Evolutionary conservation across 2,113 vertebrate genomes (phyloP).

Genomic region (Semnornis frantzii): DNA sequence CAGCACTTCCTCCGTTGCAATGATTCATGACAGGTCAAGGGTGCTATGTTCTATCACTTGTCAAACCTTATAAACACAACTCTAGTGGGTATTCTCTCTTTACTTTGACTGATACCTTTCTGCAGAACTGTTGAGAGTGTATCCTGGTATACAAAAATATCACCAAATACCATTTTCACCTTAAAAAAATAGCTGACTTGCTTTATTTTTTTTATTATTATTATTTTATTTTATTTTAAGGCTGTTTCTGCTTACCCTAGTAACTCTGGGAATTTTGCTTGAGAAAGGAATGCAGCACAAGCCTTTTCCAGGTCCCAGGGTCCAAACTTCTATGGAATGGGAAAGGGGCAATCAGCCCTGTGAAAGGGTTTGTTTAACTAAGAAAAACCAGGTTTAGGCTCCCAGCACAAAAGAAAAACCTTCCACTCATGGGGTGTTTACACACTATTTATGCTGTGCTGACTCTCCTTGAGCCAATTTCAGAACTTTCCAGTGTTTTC

Average conservation of each 20-base stretch:
- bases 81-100: not conserved
- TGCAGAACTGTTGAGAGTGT: not conserved
- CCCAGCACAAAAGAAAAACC: not conserved
- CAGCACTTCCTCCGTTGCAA: not conserved
- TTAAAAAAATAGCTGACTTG: no score
- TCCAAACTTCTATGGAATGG: not conserved
- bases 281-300: not conserved
- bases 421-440: not conserved
- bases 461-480: not conserved
- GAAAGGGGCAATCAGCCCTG: not conserved
- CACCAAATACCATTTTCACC: not conserved
- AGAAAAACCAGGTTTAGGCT: not conserved
- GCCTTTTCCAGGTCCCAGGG: not conserved
- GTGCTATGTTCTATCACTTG: not conserved
- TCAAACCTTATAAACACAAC: not conserved
- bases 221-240: not conserved
- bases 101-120: not conserved
- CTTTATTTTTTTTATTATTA: no score
- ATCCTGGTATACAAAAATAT: not conserved
- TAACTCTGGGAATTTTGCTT: not conserved
- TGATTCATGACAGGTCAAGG: constrained; percentile 25
- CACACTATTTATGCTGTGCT: not conserved
- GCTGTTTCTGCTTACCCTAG: not conserved
- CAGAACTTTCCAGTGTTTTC: not conserved
- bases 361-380: not conserved